phyloP scores from a whole-genome alignment of 2,888 invertebrate genomes.

The Poecilus cupreus region DNA sequence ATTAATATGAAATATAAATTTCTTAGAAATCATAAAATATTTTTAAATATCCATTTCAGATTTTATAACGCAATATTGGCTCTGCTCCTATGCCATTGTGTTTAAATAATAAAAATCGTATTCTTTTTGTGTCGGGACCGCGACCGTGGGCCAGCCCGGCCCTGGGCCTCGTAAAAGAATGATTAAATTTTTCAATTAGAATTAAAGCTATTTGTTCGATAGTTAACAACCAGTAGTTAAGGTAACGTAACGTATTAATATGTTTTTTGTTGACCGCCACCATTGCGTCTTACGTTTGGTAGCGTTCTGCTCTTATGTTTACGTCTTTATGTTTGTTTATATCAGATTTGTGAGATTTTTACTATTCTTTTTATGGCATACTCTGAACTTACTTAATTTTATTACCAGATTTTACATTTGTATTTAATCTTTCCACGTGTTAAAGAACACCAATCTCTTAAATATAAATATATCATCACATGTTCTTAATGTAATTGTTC shows the following conservation, averaged over 20 bases:
- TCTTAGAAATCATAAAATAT: slow-evolving; percentile 26
- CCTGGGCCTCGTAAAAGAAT: neutral
- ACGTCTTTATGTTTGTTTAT: neutral
- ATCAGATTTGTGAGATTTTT: neutral
- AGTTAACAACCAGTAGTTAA: slow-evolving; percentile 2
- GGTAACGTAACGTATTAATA: slow-evolving; percentile 6
- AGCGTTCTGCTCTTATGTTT: neutral
- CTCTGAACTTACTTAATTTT: neutral
- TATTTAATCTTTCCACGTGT: no score
- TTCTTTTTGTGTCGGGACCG: neutral
- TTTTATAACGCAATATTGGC: slow-evolving; percentile 16
- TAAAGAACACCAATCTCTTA: no score
- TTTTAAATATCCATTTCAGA: slow-evolving; percentile 25
- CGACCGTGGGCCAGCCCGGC: neutral
- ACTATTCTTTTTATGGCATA: neutral
- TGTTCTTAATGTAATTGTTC: no score
- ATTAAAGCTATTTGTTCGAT: slow-evolving; percentile 11
- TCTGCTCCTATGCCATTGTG: neutral
- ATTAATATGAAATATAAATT: neutral
- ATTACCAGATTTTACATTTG: no score
- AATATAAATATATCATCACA: no score
- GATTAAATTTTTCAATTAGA: slow-evolving; percentile 35
- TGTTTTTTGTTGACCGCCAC: neutral
- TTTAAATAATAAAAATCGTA: slow-evolving; percentile 11
- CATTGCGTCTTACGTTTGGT: neutral